Base-by-base conservation (phyloP, 2,797 vertebrate genomes). In the Ataeniobius toweri region DNA sequence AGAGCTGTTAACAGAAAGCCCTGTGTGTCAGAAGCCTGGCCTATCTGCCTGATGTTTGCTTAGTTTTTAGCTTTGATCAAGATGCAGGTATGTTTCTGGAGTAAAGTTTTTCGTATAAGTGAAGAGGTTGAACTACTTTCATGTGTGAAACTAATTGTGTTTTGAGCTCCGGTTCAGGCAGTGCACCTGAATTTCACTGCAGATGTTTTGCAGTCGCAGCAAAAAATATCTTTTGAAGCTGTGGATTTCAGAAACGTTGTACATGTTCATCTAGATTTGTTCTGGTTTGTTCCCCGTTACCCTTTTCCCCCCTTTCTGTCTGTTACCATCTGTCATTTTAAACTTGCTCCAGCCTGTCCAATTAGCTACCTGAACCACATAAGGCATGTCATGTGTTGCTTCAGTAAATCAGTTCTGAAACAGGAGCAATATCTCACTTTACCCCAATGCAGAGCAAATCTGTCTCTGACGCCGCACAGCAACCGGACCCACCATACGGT, bases 151-250 rank as follows among this genome's bases (percentile, higher is more conserved):
- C 55, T 18, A 2, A 41, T 3, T 53, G 50, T n/a, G 71, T 74
- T 44, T 58, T 58, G 39, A 59, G 55, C 39, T 28, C 18, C 14
- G 50, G 53, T 73, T 72, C 36, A 58, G 18, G 18, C 71, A 26
- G 53, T 5, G 36, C 72, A 74, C 73, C 56, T 74, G 73, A 74
- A 31, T 63, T 48, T 74, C 2, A 8, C 56, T 74, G 56, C 56
- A 61, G 39, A 46, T 48, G 10, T 74, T 59, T 46, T 31, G 56
- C 73, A 74, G 24, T 24, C 3, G 48, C 41, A 26, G 44, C 56
- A 48, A 48, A 31, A 46, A 28, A 5, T 61, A 48, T 70, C 28
- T 53, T 56, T 13, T 41, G 53, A 73, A 55, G 73, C 56, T 48
- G n/a, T n/a, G n/a, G 24, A 73, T 73, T 58, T 28, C 65, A 28